These are phyloP conservation scores for Campylomormyrus numenius DNA, from an alignment of 2,113 vertebrate species.

Conservation along the genomic window DNA sequence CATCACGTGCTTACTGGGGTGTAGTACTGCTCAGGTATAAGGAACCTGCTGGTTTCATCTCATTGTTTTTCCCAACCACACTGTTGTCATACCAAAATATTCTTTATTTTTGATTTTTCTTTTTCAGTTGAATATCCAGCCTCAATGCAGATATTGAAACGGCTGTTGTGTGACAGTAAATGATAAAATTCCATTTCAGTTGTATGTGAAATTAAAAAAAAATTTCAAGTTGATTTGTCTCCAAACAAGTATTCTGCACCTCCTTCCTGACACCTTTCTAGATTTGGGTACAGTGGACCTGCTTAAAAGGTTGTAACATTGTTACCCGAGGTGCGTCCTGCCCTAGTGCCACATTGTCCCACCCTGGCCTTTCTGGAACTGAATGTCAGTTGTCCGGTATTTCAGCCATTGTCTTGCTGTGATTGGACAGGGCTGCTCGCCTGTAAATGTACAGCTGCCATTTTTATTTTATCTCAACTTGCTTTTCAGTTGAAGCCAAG, in stretches of 20 bases:
- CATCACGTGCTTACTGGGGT: not conserved
- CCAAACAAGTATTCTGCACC: not conserved
- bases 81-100: not conserved
- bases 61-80: not conserved
- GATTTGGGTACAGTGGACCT: not conserved
- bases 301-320: not conserved
- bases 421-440: conserved; percentile 16
- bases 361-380: not conserved
- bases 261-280: not conserved
- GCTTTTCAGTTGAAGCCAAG: conserved; percentile 32
- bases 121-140: not conserved
- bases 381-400: conserved; percentile 13
- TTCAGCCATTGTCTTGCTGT: not conserved
- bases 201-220: not conserved
- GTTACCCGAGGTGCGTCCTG: not conserved
- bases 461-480: conserved; percentile 29
- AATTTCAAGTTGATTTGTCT: not conserved
- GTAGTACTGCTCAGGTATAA: not conserved
- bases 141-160: not conserved
- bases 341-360: not conserved
- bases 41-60: not conserved
- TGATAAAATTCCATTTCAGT: not conserved
- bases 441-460: conserved; percentile 25
- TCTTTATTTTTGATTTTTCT: not conserved
- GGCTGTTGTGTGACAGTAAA: not conserved